phyloP scores from a whole-genome alignment of 2,113 vertebrate genomes.

The Brienomyrus longianalis region DNA sequence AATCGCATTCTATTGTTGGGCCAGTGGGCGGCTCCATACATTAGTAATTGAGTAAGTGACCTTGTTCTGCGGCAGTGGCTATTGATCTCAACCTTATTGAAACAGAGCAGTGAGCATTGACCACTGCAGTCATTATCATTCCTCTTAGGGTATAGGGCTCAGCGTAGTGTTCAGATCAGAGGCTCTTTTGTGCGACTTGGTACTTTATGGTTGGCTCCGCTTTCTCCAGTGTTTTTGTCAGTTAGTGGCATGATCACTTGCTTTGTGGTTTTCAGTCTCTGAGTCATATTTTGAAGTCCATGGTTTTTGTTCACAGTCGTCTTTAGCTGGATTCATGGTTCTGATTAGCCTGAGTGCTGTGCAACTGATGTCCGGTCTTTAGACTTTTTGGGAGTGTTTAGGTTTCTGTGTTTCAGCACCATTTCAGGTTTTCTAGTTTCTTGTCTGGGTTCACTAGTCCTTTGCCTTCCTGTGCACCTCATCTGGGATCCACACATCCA shows the following conservation, averaged over 20 bases:
- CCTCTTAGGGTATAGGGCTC: not conserved
- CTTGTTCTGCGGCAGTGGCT: not conserved
- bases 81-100: not conserved
- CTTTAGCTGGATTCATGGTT: not conserved
- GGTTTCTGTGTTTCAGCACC: not conserved
- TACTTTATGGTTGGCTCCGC: not conserved
- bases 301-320: not conserved
- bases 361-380: not conserved
- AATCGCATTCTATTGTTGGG: not conserved
- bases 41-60: not conserved
- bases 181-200: not conserved
- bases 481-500: not conserved
- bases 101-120: not conserved
- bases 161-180: not conserved
- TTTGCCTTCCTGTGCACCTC: not conserved
- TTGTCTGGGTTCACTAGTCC: not conserved
- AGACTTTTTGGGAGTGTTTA: not conserved
- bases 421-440: not conserved
- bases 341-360: not conserved
- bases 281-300: not conserved
- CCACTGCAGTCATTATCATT: not conserved
- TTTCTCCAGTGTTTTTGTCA: not conserved
- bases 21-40: not conserved
- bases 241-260: not conserved
- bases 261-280: not conserved